Conservation (phyloP, 2,888 invertebrate species). For the Drosophila formosana region DNA sequence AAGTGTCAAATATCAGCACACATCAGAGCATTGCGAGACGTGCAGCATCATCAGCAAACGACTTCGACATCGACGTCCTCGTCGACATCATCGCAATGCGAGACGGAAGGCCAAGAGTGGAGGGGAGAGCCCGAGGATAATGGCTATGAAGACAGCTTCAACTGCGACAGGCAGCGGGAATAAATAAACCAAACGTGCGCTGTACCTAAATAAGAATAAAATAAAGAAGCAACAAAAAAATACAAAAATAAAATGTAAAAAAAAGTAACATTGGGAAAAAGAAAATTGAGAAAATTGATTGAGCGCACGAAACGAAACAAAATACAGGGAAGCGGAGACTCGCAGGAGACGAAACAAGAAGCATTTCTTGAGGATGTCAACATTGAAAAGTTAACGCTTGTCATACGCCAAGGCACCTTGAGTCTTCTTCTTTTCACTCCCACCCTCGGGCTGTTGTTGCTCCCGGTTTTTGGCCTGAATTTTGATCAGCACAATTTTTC, state of each 20-base stretch:
- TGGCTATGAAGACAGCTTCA: slow-evolving; percentile 56
- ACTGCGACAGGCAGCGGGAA: slow-evolving; percentile 51
- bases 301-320: slow-evolving; percentile 56
- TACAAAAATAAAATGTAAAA: slow-evolving; percentile 20
- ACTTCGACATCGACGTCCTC: slow-evolving; percentile 41
- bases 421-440: slow-evolving; percentile 3
- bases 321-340: slow-evolving; percentile 5
- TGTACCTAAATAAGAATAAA: slow-evolving; percentile 38
- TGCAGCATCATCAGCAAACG: slow-evolving; percentile 53
- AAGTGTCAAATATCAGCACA: slow-evolving; percentile 80
- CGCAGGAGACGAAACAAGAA: neutral
- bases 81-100: slow-evolving; percentile 31
- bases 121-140: slow-evolving; percentile 28
- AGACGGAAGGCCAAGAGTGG: neutral
- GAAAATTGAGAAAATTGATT: slow-evolving; percentile 75
- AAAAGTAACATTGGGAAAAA: slow-evolving; percentile 31
- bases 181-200: slow-evolving; percentile 64
- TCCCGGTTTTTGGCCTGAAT: slow-evolving; percentile 29
- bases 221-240: slow-evolving; percentile 3
- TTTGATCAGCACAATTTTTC: slow-evolving; percentile 62
- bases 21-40: slow-evolving; percentile 63
- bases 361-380: slow-evolving; percentile 42
- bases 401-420: slow-evolving; percentile 50
- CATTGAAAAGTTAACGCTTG: slow-evolving; percentile 64
- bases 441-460: neutral